Evolutionary conservation across 2,797 vertebrate genomes (phyloP).

Genomic region (Florisuga fusca): DNA sequence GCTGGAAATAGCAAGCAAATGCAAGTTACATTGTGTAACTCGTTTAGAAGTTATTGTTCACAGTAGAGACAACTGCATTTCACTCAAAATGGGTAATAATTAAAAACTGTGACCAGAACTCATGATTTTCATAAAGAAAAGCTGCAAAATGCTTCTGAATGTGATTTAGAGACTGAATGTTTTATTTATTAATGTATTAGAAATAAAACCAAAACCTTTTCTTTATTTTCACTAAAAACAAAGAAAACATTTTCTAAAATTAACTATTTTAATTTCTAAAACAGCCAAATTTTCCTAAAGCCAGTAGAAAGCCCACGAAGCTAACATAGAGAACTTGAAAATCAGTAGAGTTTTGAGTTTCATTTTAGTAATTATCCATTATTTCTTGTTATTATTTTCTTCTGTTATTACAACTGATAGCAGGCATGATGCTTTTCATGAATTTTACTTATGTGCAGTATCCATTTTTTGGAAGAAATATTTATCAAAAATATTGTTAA

Average conservation of each 20-base stretch:
- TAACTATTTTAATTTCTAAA: not conserved
- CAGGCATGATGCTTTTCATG: not conserved
- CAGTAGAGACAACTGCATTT: not conserved
- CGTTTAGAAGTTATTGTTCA: not conserved
- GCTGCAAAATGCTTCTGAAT: not conserved
- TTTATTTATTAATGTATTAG: not conserved
- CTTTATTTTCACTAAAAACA: not conserved
- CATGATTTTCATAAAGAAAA: not conserved
- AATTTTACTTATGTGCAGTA: not conserved
- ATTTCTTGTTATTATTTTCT: not conserved
- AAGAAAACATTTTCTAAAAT: not conserved
- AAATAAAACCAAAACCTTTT: not conserved
- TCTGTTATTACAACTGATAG: not conserved
- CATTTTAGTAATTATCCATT: not conserved
- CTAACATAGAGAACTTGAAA: not conserved
- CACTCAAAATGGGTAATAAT: not conserved
- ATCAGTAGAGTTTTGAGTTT: not conserved
- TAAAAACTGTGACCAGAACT: not conserved
- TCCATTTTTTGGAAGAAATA: not conserved
- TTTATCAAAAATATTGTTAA: not conserved
- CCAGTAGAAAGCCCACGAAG: not conserved
- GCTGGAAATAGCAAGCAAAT: not conserved
- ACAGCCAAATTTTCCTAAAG: not conserved
- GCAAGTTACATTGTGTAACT: fast-evolving
- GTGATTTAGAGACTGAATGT: not conserved